Evolutionary conservation across 1,140 invertebrate genomes (phyloP).

Genomic region (Drosophila oshimai): DNA sequence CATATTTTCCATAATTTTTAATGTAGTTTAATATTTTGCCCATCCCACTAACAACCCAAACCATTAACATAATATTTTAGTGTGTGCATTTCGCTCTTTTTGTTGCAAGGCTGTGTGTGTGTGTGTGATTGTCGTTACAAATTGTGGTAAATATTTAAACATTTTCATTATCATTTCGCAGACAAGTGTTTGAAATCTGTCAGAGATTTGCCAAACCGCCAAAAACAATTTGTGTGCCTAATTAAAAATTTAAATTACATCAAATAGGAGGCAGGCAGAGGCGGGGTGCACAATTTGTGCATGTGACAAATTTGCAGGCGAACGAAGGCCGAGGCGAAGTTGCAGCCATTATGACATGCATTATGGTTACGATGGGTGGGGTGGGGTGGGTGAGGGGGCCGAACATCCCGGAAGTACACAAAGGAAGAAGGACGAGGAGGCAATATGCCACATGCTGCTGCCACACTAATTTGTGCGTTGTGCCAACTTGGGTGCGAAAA

Average conservation of each 20-base stretch:
- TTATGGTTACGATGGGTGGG: slow-evolving; percentile 46
- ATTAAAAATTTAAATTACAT: slow-evolving; percentile 81
- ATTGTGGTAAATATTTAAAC: slow-evolving; percentile 78
- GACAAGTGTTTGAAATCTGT: slow-evolving; percentile 58
- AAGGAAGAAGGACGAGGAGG: slow-evolving; percentile 25
- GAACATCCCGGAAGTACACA: slow-evolving; percentile 7
- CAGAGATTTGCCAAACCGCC: slow-evolving; percentile 73
- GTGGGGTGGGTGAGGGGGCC: background rate
- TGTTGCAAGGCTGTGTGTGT: slow-evolving; percentile 21
- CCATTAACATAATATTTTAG: slow-evolving; percentile 13
- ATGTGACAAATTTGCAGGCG: slow-evolving; percentile 64
- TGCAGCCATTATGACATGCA: slow-evolving; percentile 73
- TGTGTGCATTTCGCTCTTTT: slow-evolving; percentile 10
- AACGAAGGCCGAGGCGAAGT: slow-evolving; percentile 26
- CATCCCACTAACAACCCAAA: slow-evolving; percentile 24
- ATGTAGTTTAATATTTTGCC: slow-evolving; percentile 48
- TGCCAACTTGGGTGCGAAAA: slow-evolving; percentile 74
- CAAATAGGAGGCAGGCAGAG: slow-evolving; percentile 41
- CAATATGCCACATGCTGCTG: slow-evolving; percentile 67
- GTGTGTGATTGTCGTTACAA: slow-evolving; percentile 55
- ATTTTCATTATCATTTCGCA: slow-evolving; percentile 75
- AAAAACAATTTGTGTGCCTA: slow-evolving; percentile 79
- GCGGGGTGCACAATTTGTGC: slow-evolving; percentile 56
- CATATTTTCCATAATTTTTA: slow-evolving; percentile 35
- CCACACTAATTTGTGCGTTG: slow-evolving; percentile 76